Conservation (phyloP, 2,888 invertebrate genomes). For the Anorthoa munda region DNA sequence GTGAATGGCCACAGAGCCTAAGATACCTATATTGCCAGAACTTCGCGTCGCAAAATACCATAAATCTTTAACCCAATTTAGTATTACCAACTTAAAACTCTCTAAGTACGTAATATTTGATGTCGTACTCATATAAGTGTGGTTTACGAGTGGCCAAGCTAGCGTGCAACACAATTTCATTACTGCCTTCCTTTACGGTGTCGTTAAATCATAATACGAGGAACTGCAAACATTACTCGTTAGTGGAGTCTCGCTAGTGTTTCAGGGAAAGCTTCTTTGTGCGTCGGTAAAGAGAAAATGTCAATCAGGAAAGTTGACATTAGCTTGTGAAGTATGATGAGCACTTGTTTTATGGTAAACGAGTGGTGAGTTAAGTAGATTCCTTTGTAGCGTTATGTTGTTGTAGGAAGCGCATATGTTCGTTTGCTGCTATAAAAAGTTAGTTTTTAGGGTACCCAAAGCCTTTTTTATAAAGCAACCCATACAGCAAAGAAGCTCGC, state of each 20-base stretch:
- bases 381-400: conserved; percentile 7
- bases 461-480: too few species aligned
- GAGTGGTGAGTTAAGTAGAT: conserved; percentile 6
- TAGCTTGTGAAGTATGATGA: conserved; percentile 9
- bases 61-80: conserved; percentile 11
- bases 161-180: conserved; percentile 62
- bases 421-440: background rate
- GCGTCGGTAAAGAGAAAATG: conserved; percentile 26
- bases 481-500: too few species aligned
- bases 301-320: conserved; percentile 47
- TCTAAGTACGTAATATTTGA: conserved; percentile 19
- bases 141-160: conserved; percentile 37
- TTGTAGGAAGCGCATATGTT: background rate
- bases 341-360: conserved; percentile 25
- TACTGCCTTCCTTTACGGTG: conserved; percentile 47
- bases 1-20: too few species aligned
- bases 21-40: too few species aligned
- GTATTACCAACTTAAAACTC: background rate
- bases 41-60: too few species aligned
- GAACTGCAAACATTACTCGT: conserved; percentile 44
- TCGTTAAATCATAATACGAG: conserved; percentile 52
- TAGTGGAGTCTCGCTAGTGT: conserved; percentile 3
- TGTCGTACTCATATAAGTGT: conserved; percentile 14
- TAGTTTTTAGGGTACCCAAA: too few species aligned
- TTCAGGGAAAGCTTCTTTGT: conserved; percentile 26